Evolutionary conservation across 2,113 vertebrate genomes (phyloP).

Genomic region (Motacilla tschutschensis): DNA sequence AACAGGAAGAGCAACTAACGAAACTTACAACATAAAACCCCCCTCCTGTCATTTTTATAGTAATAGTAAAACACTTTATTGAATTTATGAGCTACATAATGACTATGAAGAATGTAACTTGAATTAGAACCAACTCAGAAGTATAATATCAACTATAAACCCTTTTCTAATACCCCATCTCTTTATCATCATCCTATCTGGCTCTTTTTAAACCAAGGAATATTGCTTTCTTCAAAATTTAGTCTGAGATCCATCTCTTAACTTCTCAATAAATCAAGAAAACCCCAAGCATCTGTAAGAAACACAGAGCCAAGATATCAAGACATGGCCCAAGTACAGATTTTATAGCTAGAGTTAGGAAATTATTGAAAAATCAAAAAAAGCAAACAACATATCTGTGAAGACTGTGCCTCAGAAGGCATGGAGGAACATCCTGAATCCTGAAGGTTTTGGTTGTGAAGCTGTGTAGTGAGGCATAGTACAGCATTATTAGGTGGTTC

Average conservation of each 20-base stretch:
- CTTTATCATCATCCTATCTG: constrained; percentile 62
- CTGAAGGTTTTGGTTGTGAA: not conserved
- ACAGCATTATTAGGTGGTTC: not conserved
- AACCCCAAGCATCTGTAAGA: not conserved
- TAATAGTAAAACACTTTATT: constrained; percentile 85
- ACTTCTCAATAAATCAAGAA: constrained; percentile 52
- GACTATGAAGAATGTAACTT: constrained; percentile 80
- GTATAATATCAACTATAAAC: constrained; percentile 81
- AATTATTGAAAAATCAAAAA: not conserved
- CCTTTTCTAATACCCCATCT: constrained; percentile 71
- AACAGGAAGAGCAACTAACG: constrained; percentile 79
- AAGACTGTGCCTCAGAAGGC: not conserved
- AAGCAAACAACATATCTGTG: not conserved
- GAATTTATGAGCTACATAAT: constrained; percentile 87
- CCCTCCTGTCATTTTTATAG: constrained; percentile 88
- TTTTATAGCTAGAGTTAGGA: not conserved
- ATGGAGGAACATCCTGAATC: not conserved
- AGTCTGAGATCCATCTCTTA: constrained; percentile 24
- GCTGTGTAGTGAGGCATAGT: not conserved
- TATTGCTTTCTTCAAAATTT: constrained; percentile 57
- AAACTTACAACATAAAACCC: constrained; percentile 85
- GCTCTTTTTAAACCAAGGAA: constrained; percentile 62
- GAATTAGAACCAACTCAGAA: constrained; percentile 83
- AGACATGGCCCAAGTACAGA: not conserved
- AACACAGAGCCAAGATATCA: not conserved